Conservation (phyloP, 2,797 vertebrate species). For the Dermochelys coriacea region DNA sequence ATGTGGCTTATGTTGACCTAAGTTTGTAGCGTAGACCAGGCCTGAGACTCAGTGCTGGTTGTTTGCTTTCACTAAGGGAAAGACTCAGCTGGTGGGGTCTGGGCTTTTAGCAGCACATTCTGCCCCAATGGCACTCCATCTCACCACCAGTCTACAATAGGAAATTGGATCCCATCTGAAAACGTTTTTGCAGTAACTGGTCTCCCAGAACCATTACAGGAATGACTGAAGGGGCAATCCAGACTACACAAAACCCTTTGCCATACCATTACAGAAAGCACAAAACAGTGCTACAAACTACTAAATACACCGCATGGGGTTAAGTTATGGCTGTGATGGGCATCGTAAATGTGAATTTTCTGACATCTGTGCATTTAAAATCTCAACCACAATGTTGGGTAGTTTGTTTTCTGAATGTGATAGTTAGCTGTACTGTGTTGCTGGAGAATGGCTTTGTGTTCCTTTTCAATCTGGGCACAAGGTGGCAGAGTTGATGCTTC, state of each 20-base stretch:
- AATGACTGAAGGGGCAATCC: background rate
- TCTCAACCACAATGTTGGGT: fast-evolving
- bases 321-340: background rate
- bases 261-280: background rate
- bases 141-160: background rate
- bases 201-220: background rate
- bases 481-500: slow-evolving; percentile 54
- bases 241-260: background rate
- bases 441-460: background rate
- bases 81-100: background rate
- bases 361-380: background rate
- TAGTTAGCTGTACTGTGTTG: fast-evolving
- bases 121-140: background rate
- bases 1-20: too few relatives aligned
- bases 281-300: fast-evolving
- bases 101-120: fast-evolving
- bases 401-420: fast-evolving
- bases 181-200: background rate
- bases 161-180: background rate
- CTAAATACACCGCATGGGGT: fast-evolving
- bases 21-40: too few relatives aligned
- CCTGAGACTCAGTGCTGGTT: background rate
- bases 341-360: background rate
- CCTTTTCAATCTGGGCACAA: slow-evolving; percentile 43
- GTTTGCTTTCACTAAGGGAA: background rate